These are phyloP conservation scores for Hafferia zeledoni DNA, from an alignment of 2,797 vertebrate species.

Conservation along the genomic window DNA sequence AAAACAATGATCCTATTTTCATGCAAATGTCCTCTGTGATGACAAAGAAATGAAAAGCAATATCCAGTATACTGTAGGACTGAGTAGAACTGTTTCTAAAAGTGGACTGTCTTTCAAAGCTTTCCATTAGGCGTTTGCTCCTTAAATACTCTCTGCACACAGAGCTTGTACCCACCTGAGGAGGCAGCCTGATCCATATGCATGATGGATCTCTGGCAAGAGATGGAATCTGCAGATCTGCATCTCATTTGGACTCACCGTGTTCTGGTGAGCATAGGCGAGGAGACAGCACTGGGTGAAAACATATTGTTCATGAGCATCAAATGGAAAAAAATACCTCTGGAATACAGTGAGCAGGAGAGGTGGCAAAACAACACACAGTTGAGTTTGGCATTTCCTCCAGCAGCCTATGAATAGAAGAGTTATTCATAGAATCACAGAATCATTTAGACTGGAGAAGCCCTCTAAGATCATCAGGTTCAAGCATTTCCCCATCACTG, in stretches of 20 bases:
- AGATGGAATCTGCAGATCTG: not conserved
- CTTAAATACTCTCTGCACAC: not conserved
- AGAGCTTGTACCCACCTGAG: not conserved
- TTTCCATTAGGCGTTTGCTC: not conserved
- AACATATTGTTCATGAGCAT: not conserved
- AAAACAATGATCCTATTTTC: not conserved
- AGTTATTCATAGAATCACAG: not conserved
- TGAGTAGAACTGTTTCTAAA: not conserved
- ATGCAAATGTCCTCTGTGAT: not conserved
- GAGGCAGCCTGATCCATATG: not conserved
- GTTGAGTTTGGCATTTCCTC: not conserved
- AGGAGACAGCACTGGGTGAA: rapidly evolving
- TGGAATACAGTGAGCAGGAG: not conserved
- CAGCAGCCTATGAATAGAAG: not conserved
- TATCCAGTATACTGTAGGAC: not conserved
- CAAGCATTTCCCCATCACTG: rapidly evolving
- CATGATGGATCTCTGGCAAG: not conserved
- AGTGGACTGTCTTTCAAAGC: not conserved
- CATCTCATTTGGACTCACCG: not conserved
- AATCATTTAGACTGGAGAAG: not conserved
- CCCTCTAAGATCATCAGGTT: not conserved
- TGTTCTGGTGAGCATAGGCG: not conserved
- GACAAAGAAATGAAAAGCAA: not conserved
- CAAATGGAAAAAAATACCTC: not conserved
- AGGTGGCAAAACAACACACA: not conserved